Conservation (phyloP, 2,888 invertebrate species). For the Barypeithes pellucidus region DNA sequence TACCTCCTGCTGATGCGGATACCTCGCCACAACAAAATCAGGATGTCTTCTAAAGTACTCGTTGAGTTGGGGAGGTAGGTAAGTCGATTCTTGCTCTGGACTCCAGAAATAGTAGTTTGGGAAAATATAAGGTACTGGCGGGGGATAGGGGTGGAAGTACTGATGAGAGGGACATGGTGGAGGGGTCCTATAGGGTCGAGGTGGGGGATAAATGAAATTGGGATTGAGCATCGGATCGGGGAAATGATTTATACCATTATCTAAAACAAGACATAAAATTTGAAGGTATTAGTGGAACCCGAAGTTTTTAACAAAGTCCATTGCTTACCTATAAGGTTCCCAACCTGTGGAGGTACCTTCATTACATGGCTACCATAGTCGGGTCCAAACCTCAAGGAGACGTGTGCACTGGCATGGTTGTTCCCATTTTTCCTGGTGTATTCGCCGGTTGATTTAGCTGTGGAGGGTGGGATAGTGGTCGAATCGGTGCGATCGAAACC, state of each 20-base stretch:
- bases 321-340: slow-evolving; percentile 28
- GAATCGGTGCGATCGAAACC: slow-evolving; percentile 56
- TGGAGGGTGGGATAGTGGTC: slow-evolving; percentile 5
- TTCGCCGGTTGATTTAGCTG: background rate
- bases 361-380: slow-evolving; percentile 52
- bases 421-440: slow-evolving; percentile 44
- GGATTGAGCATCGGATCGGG: background rate
- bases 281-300: background rate
- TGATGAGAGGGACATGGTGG: slow-evolving; percentile 39
- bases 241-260: background rate
- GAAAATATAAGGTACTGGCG: slow-evolving; percentile 52
- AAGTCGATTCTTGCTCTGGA: slow-evolving; percentile 1
- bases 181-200: slow-evolving; percentile 5
- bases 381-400: slow-evolving; percentile 61
- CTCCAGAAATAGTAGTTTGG: slow-evolving; percentile 54
- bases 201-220: slow-evolving; percentile 34
- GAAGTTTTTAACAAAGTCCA: background rate
- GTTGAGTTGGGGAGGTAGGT: slow-evolving; percentile 32
- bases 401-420: slow-evolving; percentile 62
- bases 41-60: slow-evolving; percentile 45
- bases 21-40: slow-evolving; percentile 19
- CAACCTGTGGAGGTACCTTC: slow-evolving; percentile 38
- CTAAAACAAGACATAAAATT: background rate
- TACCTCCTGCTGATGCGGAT: slow-evolving; percentile 34
- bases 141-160: slow-evolving; percentile 55